A percentile compares a stretch with the other conserved stretches of the same genome.
Conservation (phyloP, 2,113 vertebrate genomes). For the Pimephales promelas region DNA sequence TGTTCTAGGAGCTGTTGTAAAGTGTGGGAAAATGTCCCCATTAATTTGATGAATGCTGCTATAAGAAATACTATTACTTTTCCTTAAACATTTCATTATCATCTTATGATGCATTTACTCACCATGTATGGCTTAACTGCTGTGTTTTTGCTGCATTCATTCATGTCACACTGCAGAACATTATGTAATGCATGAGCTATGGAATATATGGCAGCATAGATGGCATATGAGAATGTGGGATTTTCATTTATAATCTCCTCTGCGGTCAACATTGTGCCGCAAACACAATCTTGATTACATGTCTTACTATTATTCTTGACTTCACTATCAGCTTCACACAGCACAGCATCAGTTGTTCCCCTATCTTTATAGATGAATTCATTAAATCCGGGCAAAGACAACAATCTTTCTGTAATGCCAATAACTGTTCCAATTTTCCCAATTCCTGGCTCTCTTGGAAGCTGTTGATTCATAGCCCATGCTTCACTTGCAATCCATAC, state of each 20-base stretch:
- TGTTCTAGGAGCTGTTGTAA: conserved; percentile 59
- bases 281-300: conserved; percentile 71
- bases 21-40: not conserved
- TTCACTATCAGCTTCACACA: not conserved
- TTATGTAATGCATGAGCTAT: conserved; percentile 80
- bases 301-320: not conserved
- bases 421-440: conserved; percentile 73
- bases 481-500: conserved; percentile 83
- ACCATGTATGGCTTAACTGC: conserved; percentile 80
- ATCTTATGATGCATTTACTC: conserved; percentile 48
- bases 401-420: conserved; percentile 70
- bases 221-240: conserved; percentile 67
- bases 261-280: conserved; percentile 41
- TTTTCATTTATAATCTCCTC: conserved; percentile 4
- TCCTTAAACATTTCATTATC: not conserved
- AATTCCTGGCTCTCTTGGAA: conserved; percentile 70
- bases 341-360: not conserved
- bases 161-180: conserved; percentile 72
- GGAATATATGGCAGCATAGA: conserved; percentile 76
- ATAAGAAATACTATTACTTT: not conserved
- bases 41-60: no score
- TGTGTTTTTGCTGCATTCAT: conserved; percentile 64
- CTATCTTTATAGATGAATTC: conserved; percentile 62
- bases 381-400: conserved; percentile 66
- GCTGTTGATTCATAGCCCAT: conserved; percentile 71